A percentile compares a stretch with the other conserved stretches of the same genome.
phyloP scores from a whole-genome alignment of 37 sponge, comb jelly and placozoan species.

The Ianthella basta region DNA sequence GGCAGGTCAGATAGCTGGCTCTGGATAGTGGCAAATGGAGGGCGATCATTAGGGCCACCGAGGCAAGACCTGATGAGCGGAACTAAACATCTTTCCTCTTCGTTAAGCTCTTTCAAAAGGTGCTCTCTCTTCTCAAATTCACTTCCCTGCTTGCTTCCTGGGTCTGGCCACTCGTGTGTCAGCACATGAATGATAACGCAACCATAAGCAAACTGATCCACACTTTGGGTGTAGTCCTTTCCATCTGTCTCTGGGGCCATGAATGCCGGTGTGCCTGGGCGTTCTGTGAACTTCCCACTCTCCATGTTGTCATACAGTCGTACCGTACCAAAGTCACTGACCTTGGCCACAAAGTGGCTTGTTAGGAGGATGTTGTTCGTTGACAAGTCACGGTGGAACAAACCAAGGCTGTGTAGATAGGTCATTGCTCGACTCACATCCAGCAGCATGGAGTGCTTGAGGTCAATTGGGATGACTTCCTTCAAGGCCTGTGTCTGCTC shows the following conservation, averaged over 20 bases:
- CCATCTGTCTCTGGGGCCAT: background rate
- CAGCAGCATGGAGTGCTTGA: background rate
- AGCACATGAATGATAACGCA: slow-evolving; percentile 7
- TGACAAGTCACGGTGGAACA: background rate
- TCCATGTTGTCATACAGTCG: background rate
- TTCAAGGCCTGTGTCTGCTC: background rate
- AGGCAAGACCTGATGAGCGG: background rate
- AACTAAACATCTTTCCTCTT: background rate
- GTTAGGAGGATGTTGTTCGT: background rate
- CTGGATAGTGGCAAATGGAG: too few relatives aligned
- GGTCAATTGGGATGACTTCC: background rate
- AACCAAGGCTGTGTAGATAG: background rate
- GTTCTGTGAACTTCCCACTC: background rate
- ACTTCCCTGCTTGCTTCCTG: background rate
- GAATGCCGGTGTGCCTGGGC: background rate
- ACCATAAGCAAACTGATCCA: slow-evolving; percentile 25
- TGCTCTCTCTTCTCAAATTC: background rate
- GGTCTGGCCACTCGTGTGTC: background rate
- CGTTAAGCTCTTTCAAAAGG: background rate
- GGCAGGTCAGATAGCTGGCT: too few relatives aligned
- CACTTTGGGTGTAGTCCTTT: background rate
- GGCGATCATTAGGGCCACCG: too few relatives aligned
- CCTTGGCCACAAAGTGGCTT: slow-evolving; percentile 7
- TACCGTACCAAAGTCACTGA: slow-evolving; percentile 11
- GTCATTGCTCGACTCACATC: slow-evolving; percentile 4